Base-by-base conservation (phyloP, 2,888 invertebrate genomes). In the Mythimna ferrago region DNA sequence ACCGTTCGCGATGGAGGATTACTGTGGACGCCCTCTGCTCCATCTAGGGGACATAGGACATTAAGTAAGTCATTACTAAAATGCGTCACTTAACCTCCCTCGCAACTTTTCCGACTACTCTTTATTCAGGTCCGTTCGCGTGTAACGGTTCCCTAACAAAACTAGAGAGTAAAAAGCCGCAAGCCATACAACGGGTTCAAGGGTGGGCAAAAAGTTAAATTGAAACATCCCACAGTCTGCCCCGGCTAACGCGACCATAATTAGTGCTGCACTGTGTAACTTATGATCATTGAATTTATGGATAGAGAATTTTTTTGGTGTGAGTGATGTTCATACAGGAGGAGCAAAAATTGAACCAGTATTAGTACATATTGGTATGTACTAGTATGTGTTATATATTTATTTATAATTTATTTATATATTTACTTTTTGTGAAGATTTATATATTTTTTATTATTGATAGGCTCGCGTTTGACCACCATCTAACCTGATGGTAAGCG, bases 151-250 rank as follows among this genome's bases (percentile, higher is more conserved):
- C 76, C 51, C 53, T 83, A 76, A 86, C 73, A 71, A 73, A 81
- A 65, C 72, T 69, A 73, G 70, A 65, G 66, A 73, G 83, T 82
- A 88, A 89, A 90, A 89, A 90, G 82, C 90, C 88, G 74, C 88
- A 89, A 87, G 83, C 87, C 81, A 60, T 79, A 76, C 78, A 70
- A 60, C 78, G 62, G 72, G 73, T 74, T 71, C 72, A 71, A 80
- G 76, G 80, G 48, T 56, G 64, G 71, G 86, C 91, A 92, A 93
- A 93, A 93, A 93, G 91, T 93, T 92, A 90, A 90, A 93, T 92
- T 92, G 91, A 93, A 93, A 93, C 92, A 92, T 91, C 90, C 87
- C 89, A 78, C 82, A 71, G 77, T 73, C 80, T 73, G 73, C 66
- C 41, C 80, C 77, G 68, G 78, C 73, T 82, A 83, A 78, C 81